Percentiles rank a stretch among this genome's conserved stretches.
Evolutionary conservation across 2,113 vertebrate species (phyloP).

Genomic region (rabbit (Oryctolagus cuniculus)): mOryCun1.1 NC_091438.1:146623001-146623500

Average conservation of each 20-base stretch:
- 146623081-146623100: background rate
- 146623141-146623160: background rate
- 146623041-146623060: background rate
- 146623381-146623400: background rate
- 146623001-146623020: background rate
- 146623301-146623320: constrained; percentile 32
- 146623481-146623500: background rate
- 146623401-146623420: background rate
- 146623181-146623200: background rate
- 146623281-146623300: background rate
- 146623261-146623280: constrained; percentile 9
- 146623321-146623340: constrained; percentile 1
- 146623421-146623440: background rate
- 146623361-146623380: background rate
- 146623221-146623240: background rate
- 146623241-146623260: background rate
- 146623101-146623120: background rate
- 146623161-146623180: background rate
- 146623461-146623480: background rate
- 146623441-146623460: background rate
- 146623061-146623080: background rate
- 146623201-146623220: background rate
- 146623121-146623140: background rate
- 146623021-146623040: background rate
- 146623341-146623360: background rate